Percentiles rank a stretch among this genome's conserved stretches.
Evolutionary conservation across 1,140 invertebrate genomes (phyloP).

Genomic region (Oryctes rhinoceros): DNA sequence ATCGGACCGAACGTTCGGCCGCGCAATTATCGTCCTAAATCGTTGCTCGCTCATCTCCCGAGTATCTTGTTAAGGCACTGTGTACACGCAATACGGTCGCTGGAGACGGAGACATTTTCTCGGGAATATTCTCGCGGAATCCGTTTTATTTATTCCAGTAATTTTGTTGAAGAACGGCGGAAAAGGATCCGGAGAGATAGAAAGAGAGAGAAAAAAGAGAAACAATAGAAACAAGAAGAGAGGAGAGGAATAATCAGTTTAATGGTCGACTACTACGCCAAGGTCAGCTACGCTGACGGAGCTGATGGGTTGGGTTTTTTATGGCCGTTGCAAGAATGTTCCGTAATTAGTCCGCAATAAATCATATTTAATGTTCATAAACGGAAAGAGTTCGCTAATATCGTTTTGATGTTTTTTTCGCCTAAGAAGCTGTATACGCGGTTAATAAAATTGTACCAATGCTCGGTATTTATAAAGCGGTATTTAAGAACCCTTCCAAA

Average conservation of each 20-base stretch:
- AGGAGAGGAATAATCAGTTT: conserved; percentile 10
- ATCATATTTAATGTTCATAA: background rate
- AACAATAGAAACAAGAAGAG: conserved; percentile 4
- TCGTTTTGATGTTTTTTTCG: too few relatives aligned
- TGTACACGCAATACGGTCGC: background rate
- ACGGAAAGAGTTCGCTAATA: background rate
- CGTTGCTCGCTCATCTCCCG: background rate
- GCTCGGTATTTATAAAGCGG: background rate
- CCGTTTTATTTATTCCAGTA: conserved; percentile 36
- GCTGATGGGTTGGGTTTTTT: background rate
- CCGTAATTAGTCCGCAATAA: background rate
- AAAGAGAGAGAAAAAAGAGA: background rate
- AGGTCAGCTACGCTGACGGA: conserved; percentile 1
- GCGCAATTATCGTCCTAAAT: conserved; percentile 25
- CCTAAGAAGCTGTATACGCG: too few relatives aligned
- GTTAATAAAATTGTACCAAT: background rate
- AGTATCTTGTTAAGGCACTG: conserved; percentile 18
- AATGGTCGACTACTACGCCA: conserved; percentile 24
- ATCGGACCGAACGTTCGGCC: conserved; percentile 10
- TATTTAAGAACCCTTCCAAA: background rate
- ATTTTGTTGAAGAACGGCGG: conserved; percentile 30
- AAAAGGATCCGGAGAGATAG: background rate
- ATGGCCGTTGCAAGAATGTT: background rate
- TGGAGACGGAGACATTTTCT: conserved; percentile 32
- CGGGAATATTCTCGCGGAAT: conserved; percentile 37